These are phyloP conservation scores for Barnardius zonarius DNA, from an alignment of 2,113 vertebrate species.

Conservation along the genomic window DNA sequence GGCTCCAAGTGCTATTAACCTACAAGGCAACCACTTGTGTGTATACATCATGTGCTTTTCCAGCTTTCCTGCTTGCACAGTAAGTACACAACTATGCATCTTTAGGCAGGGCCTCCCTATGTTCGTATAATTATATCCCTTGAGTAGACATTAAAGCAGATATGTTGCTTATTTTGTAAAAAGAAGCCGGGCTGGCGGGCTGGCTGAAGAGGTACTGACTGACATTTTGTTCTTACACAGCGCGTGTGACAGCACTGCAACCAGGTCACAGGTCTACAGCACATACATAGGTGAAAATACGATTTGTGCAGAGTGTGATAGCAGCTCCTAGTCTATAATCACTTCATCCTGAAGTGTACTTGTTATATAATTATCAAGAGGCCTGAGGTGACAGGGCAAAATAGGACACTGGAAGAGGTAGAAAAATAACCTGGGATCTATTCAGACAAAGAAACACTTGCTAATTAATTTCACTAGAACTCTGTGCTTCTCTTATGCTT, in stretches of 20 bases:
- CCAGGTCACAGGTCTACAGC: conserved; percentile 6
- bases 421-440: conserved; percentile 14
- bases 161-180: neutral
- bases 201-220: neutral
- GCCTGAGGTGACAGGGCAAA: conserved; percentile 2
- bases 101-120: neutral
- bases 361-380: conserved; percentile 60
- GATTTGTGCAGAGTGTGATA: conserved; percentile 34
- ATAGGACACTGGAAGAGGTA: conserved; percentile 17
- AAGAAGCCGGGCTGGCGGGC: neutral
- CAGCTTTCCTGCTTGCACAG: conserved; percentile 23
- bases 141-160: neutral
- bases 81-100: neutral
- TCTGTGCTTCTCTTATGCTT: neutral
- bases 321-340: conserved; percentile 28
- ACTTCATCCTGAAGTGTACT: conserved; percentile 50
- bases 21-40: neutral
- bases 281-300: conserved; percentile 47
- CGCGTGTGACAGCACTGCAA: neutral
- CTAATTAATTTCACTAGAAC: conserved; percentile 33
- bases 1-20: conserved; percentile 41
- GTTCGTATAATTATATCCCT: neutral
- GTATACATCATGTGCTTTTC: conserved; percentile 28
- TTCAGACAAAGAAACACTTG: conserved; percentile 15
- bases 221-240: conserved; percentile 1